A percentile compares a stretch with the other conserved stretches of the same genome.
Evolutionary conservation across 1,140 invertebrate species (phyloP).

Genomic region (Drosophila repletoides): DNA sequence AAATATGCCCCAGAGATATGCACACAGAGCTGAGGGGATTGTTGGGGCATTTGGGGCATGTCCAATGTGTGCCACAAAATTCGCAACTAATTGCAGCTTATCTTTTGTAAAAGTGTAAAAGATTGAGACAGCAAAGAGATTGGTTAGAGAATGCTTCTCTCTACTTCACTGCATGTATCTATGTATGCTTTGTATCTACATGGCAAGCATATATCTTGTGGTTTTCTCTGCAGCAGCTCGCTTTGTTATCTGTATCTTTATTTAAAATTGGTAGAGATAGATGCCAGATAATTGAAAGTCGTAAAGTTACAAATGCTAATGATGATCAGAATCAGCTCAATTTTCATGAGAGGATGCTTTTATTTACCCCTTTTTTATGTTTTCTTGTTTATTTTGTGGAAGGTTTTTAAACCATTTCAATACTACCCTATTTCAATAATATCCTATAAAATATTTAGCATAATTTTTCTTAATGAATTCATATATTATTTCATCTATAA

Average conservation of each 20-base stretch:
- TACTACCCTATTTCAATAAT: too few species aligned
- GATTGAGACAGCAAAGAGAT: slow-evolving; percentile 15
- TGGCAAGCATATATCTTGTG: background rate
- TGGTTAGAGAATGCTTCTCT: background rate
- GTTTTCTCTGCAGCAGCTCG: background rate
- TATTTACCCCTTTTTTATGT: too few species aligned
- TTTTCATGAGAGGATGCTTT: too few species aligned
- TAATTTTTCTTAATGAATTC: too few species aligned
- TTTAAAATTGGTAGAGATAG: background rate
- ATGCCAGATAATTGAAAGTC: background rate
- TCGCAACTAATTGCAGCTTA: slow-evolving; percentile 69
- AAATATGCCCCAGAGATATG: slow-evolving; percentile 18
- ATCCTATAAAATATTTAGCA: too few species aligned
- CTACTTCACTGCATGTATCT: background rate
- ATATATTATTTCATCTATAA: too few species aligned
- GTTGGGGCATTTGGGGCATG: slow-evolving; percentile 7
- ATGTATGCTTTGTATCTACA: background rate
- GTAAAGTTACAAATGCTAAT: background rate
- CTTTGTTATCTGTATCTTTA: background rate
- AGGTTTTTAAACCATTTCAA: too few species aligned
- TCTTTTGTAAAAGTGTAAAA: slow-evolving; percentile 31
- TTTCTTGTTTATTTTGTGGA: too few species aligned
- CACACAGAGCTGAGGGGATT: background rate
- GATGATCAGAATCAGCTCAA: too few species aligned
- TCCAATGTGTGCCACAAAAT: slow-evolving; percentile 53